Evolutionary conservation across 2,113 vertebrate species (phyloP).

Genomic region (Hypomesus transpacificus): DNA sequence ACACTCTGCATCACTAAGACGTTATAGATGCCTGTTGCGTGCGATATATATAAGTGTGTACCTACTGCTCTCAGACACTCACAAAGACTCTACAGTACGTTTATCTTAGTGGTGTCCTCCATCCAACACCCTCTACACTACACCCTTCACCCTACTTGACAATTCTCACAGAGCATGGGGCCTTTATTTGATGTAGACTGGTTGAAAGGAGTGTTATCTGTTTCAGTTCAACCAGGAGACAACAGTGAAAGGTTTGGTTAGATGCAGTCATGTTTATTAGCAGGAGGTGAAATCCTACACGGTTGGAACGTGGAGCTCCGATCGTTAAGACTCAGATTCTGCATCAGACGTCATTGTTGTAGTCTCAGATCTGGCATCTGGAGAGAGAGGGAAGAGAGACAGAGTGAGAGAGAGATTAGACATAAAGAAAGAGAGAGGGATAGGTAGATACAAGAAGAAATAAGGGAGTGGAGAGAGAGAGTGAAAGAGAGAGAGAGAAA

Average conservation of each 20-base stretch:
- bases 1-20: neutral
- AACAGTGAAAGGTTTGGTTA: neutral
- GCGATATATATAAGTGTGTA: too few relatives aligned
- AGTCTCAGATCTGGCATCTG: neutral
- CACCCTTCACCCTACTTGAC: too few relatives aligned
- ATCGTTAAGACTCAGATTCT: neutral
- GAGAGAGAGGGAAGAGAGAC: neutral
- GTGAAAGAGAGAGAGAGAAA: too few relatives aligned
- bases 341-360: conserved; percentile 5
- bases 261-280: neutral
- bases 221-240: neutral
- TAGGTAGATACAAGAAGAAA: too few relatives aligned
- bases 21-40: too few relatives aligned
- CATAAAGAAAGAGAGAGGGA: neutral
- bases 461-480: too few relatives aligned
- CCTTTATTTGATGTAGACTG: too few relatives aligned
- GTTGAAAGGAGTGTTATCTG: too few relatives aligned
- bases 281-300: neutral
- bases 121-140: too few relatives aligned
- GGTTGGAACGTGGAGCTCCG: neutral
- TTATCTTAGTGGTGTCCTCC: neutral
- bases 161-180: too few relatives aligned
- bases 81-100: neutral
- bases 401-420: neutral
- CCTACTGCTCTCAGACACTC: neutral